Evolutionary conservation across 2,113 vertebrate species (phyloP).

Genomic region (Anoplopoma fimbria): DNA sequence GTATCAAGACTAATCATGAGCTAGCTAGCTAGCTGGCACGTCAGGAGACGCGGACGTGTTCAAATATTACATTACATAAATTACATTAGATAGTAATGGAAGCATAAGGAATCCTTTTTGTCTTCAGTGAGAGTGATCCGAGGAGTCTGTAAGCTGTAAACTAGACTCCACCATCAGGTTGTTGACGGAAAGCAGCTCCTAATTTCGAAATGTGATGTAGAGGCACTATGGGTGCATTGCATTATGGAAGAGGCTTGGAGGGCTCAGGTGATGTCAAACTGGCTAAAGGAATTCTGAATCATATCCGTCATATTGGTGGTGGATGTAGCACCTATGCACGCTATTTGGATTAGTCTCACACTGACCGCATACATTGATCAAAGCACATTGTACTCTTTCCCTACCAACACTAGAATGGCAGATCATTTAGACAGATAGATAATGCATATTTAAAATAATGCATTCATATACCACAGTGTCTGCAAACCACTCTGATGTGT

Average conservation of each 20-base stretch:
- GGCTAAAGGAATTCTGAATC: constrained; percentile 15
- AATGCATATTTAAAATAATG: constrained; percentile 21
- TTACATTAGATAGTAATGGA: constrained; percentile 77
- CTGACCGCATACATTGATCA: constrained; percentile 4
- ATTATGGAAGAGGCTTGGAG: constrained; percentile 42
- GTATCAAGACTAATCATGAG: constrained; percentile 70
- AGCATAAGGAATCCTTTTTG: constrained; percentile 72
- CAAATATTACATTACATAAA: constrained; percentile 78
- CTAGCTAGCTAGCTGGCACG: constrained; percentile 66
- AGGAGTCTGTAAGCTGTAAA: constrained; percentile 68
- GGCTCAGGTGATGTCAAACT: constrained; percentile 9
- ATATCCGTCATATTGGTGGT: constrained; percentile 17
- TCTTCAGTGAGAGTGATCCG: constrained; percentile 64
- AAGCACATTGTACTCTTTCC: neutral
- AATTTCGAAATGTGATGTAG: constrained; percentile 50
- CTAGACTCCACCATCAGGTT: constrained; percentile 59
- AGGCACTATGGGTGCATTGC: constrained; percentile 43
- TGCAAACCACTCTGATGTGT: constrained; percentile 2
- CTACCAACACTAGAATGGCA: neutral
- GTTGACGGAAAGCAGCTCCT: constrained; percentile 62
- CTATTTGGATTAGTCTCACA: constrained; percentile 22
- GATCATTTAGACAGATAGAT: neutral
- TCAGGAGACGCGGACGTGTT: constrained; percentile 68
- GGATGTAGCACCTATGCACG: neutral
- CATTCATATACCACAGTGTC: neutral